Base-by-base conservation (phyloP, 2,888 invertebrate species). In the Lasioglossum lativentre region DNA sequence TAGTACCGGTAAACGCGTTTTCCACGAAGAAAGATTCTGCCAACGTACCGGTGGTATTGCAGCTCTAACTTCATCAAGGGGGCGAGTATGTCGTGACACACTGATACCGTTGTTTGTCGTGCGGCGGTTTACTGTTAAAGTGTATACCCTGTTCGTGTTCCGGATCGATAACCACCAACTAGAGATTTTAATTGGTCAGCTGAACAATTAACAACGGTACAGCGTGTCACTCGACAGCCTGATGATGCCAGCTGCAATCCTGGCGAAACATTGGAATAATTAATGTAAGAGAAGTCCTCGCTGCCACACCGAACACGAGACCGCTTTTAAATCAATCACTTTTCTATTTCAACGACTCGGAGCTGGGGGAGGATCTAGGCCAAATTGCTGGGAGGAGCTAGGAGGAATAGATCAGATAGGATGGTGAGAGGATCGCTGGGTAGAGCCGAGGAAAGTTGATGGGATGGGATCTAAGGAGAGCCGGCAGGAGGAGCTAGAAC, bases 161-260 rank as follows among this genome's bases (percentile, higher is more conserved):
- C 71, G 40, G 42, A 38, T 71, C 71, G n/a, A 71, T 71, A 27
- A 71, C n/a, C 68, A n/a, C 68, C 38, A 23, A 23, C 38, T 34
- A 68, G 34, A 42, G 40, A 42, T 71, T 68, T 68, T 47, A 81
- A 78, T 78, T 81, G 47, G 30, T 52, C 59, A 23, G 30, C 45
- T 34, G 63, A 42, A 66, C 66, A 66, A 66, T 66, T 30, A 66
- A 66, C 66, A 66, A 66, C 66, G 66, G 66, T 19, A 34, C 34
- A 19, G 66, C 34, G 19, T 66, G 66, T 66, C 19, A 34, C 66
- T 66, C 34, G 66, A 6, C 66, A 34, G 30, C 66, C 8, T 19
- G 66, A 30, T 34, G 30, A 34, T 34, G 19, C 66, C 34, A 30
- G 66, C 34, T 19, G 34, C 66, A 66, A 34, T 34, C 66, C 34